phyloP scores from a whole-genome alignment of 2,888 invertebrate species.

The Gari tellinella region DNA sequence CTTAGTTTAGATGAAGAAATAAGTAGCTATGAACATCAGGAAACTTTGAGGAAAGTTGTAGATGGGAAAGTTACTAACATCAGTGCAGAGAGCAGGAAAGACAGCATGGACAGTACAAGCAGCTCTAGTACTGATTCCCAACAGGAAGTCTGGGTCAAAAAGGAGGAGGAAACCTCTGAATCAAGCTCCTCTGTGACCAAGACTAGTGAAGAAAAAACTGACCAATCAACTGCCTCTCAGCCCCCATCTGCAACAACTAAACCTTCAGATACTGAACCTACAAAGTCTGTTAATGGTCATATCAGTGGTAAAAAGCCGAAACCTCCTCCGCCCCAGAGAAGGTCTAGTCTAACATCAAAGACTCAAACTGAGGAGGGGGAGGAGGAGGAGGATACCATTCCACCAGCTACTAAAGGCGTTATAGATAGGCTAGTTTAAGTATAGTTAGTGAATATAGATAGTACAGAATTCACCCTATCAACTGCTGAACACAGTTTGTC shows the following conservation, averaged over 20 bases:
- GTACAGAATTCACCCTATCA: no score
- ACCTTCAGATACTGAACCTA: conserved; percentile 1
- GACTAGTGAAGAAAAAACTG: not conserved
- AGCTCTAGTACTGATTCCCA: conserved; percentile 74
- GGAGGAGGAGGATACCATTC: no score
- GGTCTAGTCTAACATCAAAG: conserved; percentile 72
- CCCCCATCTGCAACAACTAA: not conserved
- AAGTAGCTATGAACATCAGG: conserved; percentile 20
- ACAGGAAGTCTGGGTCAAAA: conserved; percentile 58
- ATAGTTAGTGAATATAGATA: no score
- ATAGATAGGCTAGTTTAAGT: no score
- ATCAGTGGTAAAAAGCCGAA: conserved; percentile 59
- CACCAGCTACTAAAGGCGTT: no score
- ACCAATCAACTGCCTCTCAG: not conserved
- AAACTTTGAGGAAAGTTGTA: conserved; percentile 29
- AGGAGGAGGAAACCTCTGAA: conserved; percentile 33
- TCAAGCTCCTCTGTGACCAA: conserved; percentile 25
- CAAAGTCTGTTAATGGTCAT: conserved; percentile 13
- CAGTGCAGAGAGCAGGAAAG: conserved; percentile 42
- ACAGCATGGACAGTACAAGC: conserved; percentile 69
- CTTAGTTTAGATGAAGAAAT: conserved; percentile 31
- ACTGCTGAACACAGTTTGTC: no score
- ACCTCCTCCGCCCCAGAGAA: conserved; percentile 74
- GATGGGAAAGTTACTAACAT: conserved; percentile 50
- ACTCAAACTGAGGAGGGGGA: conserved; percentile 43